Conservation (phyloP, 2,797 vertebrate species). For the Crocidura indochinensis region DNA sequence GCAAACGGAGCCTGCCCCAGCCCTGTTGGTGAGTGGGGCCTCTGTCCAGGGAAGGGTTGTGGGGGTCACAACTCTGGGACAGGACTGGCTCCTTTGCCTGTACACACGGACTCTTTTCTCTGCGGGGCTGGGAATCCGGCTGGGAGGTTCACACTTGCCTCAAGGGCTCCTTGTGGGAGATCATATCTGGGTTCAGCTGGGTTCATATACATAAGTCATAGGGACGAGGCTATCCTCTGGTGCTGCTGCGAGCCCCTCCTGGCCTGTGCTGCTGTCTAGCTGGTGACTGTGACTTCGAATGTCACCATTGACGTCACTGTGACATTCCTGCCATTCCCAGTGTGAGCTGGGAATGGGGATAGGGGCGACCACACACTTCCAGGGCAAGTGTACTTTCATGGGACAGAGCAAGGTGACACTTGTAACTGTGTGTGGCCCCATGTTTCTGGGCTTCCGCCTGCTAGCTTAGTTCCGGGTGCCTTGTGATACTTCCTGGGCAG, state of each 20-base stretch:
- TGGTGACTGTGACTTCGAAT: constrained; percentile 91
- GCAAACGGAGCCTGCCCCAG: constrained; percentile 97
- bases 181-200: too few relatives aligned
- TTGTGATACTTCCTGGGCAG: accelerated
- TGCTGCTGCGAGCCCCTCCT: constrained; percentile 92
- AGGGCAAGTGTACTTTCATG: background rate
- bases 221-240: background rate
- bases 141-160: too few relatives aligned
- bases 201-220: constrained; percentile 1
- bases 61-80: background rate
- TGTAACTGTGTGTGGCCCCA: background rate
- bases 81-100: too few relatives aligned
- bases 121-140: too few relatives aligned
- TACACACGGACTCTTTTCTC: too few relatives aligned
- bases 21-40: constrained; percentile 95
- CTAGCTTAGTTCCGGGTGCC: background rate
- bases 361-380: constrained; percentile 76
- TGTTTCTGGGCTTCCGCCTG: background rate
- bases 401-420: constrained; percentile 33
- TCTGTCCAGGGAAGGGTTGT: background rate
- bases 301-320: constrained; percentile 96
- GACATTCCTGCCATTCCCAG: constrained; percentile 95
- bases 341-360: constrained; percentile 90
- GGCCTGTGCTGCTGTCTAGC: constrained; percentile 75
- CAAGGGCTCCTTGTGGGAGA: too few relatives aligned